Evolutionary conservation across 2,113 vertebrate genomes (phyloP).

Genomic region (Microtus ochrogaster): DNA sequence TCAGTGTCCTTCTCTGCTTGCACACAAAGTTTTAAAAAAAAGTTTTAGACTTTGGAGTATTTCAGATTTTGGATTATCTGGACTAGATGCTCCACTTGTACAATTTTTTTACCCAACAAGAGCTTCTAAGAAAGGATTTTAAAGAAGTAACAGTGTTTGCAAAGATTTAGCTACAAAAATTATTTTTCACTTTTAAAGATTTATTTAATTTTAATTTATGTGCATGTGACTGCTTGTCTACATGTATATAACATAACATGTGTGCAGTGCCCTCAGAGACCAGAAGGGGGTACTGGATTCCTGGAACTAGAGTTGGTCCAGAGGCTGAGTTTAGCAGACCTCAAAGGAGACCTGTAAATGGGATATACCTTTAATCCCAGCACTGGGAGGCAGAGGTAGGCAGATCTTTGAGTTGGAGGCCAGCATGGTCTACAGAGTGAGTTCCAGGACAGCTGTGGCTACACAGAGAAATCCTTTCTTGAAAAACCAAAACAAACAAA

Average conservation of each 20-base stretch:
- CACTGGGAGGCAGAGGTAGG: background rate
- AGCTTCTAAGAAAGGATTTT: background rate
- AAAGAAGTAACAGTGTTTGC: background rate
- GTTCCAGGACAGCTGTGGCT: background rate
- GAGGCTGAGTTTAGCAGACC: background rate
- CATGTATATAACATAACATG: background rate
- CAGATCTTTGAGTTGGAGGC: background rate
- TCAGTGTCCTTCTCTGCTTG: background rate
- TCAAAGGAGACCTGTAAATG: background rate
- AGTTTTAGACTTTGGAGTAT: background rate
- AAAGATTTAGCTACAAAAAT: background rate
- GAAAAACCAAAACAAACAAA: no score
- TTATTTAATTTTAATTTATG: background rate
- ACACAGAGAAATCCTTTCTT: background rate
- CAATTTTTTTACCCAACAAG: background rate
- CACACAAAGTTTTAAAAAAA: background rate
- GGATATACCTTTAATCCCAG: background rate
- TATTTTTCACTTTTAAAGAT: background rate
- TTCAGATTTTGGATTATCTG: background rate
- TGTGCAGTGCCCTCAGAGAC: background rate
- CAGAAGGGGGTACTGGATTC: background rate
- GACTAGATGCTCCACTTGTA: background rate
- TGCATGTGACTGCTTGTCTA: background rate
- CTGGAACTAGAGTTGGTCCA: background rate
- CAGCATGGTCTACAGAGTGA: background rate